Conservation (phyloP, 2,888 invertebrate genomes). For the Eilema depressum region DNA sequence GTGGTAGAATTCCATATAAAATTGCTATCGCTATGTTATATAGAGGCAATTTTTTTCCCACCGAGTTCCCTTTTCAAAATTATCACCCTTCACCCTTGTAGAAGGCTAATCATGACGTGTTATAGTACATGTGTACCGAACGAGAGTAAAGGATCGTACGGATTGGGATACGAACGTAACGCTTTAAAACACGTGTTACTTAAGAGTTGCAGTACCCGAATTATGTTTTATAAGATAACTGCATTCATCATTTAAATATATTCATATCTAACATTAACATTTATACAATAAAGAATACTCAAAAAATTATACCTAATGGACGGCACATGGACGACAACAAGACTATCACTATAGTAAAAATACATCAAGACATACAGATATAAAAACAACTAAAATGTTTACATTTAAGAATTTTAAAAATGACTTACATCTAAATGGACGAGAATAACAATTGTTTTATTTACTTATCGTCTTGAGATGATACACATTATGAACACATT, state of each 20-base stretch:
- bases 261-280: neutral
- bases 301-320: neutral
- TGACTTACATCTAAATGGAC: conserved; percentile 16
- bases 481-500: too few species aligned
- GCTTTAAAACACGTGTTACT: too few species aligned
- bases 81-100: too few species aligned
- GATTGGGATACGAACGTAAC: too few species aligned
- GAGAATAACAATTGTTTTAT: neutral
- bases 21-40: too few species aligned
- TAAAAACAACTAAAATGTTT: neutral
- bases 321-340: conserved; percentile 2
- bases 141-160: too few species aligned
- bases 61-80: too few species aligned
- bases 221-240: neutral
- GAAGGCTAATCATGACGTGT: too few species aligned
- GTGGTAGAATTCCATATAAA: too few species aligned
- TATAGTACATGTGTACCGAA: too few species aligned
- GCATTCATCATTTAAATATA: neutral
- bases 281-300: neutral
- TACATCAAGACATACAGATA: neutral
- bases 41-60: too few species aligned
- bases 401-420: neutral
- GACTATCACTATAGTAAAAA: neutral
- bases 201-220: neutral
- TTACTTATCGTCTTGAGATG: too few species aligned